These are phyloP conservation scores for Odobenus rosmarus DNA, from an alignment of 2,113 vertebrate genomes.

Conservation along the genomic window DNA sequence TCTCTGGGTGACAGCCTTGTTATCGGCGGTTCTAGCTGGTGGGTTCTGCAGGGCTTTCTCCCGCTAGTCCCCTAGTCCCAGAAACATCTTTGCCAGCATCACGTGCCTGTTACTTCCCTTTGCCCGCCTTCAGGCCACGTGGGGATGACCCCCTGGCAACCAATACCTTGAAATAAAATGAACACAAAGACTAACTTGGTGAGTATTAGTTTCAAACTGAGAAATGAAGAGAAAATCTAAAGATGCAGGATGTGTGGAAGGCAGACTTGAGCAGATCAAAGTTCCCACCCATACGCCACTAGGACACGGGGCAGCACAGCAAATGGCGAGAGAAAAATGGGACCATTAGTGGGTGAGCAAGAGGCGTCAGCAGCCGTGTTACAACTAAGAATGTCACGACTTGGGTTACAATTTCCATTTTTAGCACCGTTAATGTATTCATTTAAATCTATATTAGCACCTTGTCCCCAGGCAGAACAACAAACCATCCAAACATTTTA, in stretches of 20 bases:
- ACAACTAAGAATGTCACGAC: constrained; percentile 81
- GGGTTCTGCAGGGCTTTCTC: not conserved
- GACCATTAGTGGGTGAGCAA: constrained; percentile 57
- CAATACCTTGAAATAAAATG: constrained; percentile 49
- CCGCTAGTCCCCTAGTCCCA: constrained; percentile 37
- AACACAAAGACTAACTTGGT: constrained; percentile 34
- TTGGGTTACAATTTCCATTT: constrained; percentile 77
- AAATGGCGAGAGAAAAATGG: not conserved
- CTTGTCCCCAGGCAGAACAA: constrained; percentile 88
- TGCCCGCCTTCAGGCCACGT: not conserved
- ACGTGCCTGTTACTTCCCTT: constrained; percentile 71
- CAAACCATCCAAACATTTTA: constrained; percentile 84
- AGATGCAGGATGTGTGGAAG: not conserved
- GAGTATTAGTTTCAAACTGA: constrained; percentile 65
- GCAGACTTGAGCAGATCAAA: not conserved
- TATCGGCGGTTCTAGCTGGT: not conserved
- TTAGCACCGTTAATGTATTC: constrained; percentile 95
- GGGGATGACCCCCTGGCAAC: constrained; percentile 46
- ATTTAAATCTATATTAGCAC: constrained; percentile 94
- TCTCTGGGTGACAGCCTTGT: constrained; percentile 76
- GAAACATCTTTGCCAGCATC: constrained; percentile 57
- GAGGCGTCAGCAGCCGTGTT: constrained; percentile 87
- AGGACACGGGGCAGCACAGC: rapidly evolving
- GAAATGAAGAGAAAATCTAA: constrained; percentile 16
- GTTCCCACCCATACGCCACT: not conserved